phyloP scores from a whole-genome alignment of 2,113 vertebrate species.

The Pterocles burchelli region DNA sequence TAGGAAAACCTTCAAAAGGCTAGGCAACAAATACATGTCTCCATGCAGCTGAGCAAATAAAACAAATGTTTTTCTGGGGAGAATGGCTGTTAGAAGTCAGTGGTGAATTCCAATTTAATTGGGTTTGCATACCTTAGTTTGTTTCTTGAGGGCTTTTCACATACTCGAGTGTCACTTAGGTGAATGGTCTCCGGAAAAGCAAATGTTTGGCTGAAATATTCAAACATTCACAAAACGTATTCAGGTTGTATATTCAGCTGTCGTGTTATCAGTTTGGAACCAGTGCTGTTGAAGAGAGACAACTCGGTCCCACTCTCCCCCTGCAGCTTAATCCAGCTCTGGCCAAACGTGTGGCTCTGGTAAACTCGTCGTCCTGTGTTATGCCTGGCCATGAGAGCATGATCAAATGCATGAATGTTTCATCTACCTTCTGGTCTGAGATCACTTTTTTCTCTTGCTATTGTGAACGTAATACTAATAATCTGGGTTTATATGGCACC shows the following conservation, averaged over 20 bases:
- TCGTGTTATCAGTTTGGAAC: neutral
- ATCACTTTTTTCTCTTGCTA: neutral
- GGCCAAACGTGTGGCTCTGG: neutral
- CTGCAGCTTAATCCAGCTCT: neutral
- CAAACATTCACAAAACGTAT: neutral
- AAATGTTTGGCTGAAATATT: neutral
- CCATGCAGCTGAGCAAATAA: neutral
- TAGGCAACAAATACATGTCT: neutral
- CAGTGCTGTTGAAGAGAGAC: neutral
- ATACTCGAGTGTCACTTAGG: neutral
- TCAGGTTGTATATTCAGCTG: neutral
- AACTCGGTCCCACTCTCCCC: neutral
- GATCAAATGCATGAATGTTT: neutral
- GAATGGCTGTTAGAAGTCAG: neutral
- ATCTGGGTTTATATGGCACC: neutral
- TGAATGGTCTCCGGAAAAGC: neutral
- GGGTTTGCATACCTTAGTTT: neutral
- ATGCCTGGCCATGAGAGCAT: neutral
- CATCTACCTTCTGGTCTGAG: neutral
- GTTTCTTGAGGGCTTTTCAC: constrained; percentile 36
- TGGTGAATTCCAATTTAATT: neutral
- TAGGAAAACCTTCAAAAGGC: neutral
- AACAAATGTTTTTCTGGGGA: neutral
- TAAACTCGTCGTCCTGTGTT: neutral
- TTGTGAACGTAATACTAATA: neutral